A percentile compares a stretch with the other conserved stretches of the same genome.
Evolutionary conservation across 1,140 invertebrate genomes (phyloP).

Genomic region (Drosophila ercepeae): DNA sequence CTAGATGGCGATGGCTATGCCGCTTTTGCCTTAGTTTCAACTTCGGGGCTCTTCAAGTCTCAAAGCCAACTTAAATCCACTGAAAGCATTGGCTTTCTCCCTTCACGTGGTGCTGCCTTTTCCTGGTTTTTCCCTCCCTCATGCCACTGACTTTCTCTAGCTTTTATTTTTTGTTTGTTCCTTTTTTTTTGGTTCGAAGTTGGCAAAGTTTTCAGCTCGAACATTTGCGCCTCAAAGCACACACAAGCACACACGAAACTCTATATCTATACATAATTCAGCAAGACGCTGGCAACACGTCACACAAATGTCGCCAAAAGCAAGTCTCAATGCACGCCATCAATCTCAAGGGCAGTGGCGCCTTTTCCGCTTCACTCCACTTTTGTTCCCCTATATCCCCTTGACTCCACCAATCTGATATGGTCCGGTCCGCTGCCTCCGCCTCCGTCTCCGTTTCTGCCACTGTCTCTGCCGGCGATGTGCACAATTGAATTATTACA

Average conservation of each 20-base stretch:
- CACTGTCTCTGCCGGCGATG: constrained; percentile 12
- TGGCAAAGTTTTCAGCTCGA: constrained; percentile 75
- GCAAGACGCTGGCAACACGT: constrained; percentile 68
- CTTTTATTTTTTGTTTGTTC: constrained; percentile 15
- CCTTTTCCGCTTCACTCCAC: background rate
- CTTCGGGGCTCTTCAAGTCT: constrained; percentile 12
- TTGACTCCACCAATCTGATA: background rate
- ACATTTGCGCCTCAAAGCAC: constrained; percentile 72
- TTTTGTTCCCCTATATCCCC: background rate
- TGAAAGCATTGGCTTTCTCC: constrained; percentile 69
- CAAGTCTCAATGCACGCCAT: constrained; percentile 76
- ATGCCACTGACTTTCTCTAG: constrained; percentile 16
- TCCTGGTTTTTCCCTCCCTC: constrained; percentile 1
- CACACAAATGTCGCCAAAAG: constrained; percentile 79
- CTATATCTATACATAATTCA: constrained; percentile 68
- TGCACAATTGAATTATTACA: constrained; percentile 83
- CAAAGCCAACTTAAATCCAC: constrained; percentile 76
- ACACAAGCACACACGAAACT: constrained; percentile 11
- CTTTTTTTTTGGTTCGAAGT: constrained; percentile 42
- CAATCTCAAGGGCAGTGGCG: constrained; percentile 62
- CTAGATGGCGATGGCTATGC: constrained; percentile 50
- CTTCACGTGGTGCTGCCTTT: constrained; percentile 54
- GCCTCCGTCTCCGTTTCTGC: too few relatives aligned
- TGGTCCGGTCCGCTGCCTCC: background rate
- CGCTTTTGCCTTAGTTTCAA: background rate